Base-by-base conservation (phyloP, 2,888 invertebrate species). In the Meteorus cinctellus region DNA sequence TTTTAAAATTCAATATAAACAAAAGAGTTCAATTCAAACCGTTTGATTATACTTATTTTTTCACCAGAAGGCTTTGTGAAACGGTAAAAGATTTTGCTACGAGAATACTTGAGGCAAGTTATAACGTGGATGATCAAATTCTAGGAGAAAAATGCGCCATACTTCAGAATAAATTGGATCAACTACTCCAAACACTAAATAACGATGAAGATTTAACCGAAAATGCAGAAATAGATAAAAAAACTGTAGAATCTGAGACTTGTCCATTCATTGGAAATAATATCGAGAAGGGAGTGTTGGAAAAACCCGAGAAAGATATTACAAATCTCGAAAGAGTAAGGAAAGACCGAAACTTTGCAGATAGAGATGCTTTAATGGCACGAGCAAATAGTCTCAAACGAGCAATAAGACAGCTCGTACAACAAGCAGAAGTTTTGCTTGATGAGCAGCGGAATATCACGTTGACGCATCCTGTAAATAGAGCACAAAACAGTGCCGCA, bases 371-470 rank as follows among this genome's bases (percentile, higher is more conserved):
- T 19, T 86, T 93, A 45, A 90, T 93, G 79, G 90, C 91, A 75
- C 91, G 96, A 72, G 96, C 96, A 24, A 96, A 96, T 87, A 96
- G 96, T 89, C 91, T 96, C 79, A 96, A 96, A 89, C 93, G 95
- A 84, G 96, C 96, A 29, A 94, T 96, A 77, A 92, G 95, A 78
- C 94, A 93, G 87, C 92, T 96, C 59, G 94, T 96, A 68, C 95
- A 96, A 85, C 94, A 96, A 86, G 94, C 95, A 1, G 96, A 96
- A 85, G 92, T 92, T 87, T 93, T 91, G 80, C 93, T 93, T 41
- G 94, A 94, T 83, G 94, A 94, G 83, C 91, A 91, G 79, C 91
- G 89, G 71, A 80, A 81, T 77, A 76, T 83, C 82, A 78, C 87
- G 82, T 77, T 85, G 63, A 86, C 90, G 78, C 86, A 88, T 19